A percentile compares a stretch with the other conserved stretches of the same genome.
phyloP scores from a whole-genome alignment of 2,797 vertebrate genomes.

The Nannoperca australis region DNA sequence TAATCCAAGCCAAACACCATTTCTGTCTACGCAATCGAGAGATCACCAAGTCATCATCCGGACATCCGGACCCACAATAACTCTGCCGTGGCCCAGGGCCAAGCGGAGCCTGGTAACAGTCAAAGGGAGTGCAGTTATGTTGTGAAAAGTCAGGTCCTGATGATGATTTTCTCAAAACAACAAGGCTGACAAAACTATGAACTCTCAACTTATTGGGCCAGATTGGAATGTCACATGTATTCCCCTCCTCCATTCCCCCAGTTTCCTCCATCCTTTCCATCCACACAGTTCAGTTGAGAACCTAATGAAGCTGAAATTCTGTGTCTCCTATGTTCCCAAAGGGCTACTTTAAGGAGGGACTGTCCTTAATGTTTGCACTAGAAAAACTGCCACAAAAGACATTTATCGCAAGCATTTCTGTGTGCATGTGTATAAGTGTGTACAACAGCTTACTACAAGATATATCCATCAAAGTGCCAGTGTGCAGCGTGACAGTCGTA shows the following conservation, averaged over 20 bases:
- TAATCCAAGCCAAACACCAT: slow-evolving; percentile 80
- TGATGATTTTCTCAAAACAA: not conserved
- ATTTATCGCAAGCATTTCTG: slow-evolving; percentile 46
- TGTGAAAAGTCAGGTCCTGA: not conserved
- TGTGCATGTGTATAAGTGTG: slow-evolving; percentile 28
- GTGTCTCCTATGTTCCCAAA: slow-evolving; percentile 45
- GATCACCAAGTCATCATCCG: slow-evolving; percentile 74
- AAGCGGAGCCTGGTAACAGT: not conserved
- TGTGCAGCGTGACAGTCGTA: slow-evolving; percentile 59
- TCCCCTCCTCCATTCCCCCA: slow-evolving; percentile 15
- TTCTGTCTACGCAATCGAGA: slow-evolving; percentile 68
- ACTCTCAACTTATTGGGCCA: slow-evolving; percentile 11
- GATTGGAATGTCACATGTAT: slow-evolving; percentile 19
- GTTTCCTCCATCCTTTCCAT: slow-evolving; percentile 32
- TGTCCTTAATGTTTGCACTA: slow-evolving; percentile 58
- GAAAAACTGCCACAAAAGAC: slow-evolving; percentile 57
- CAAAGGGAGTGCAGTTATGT: not conserved
- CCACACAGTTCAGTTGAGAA: slow-evolving; percentile 55
- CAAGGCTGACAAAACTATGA: slow-evolving; percentile 16
- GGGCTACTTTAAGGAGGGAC: slow-evolving; percentile 47
- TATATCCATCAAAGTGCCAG: slow-evolving; percentile 57
- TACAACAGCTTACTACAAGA: slow-evolving; percentile 35
- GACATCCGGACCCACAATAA: slow-evolving; percentile 63
- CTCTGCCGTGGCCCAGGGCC: slow-evolving; percentile 33
- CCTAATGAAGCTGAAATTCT: slow-evolving; percentile 64